These are phyloP conservation scores for Acronicta aceris DNA, from an alignment of 2,888 invertebrate genomes.

Conservation along the genomic window DNA sequence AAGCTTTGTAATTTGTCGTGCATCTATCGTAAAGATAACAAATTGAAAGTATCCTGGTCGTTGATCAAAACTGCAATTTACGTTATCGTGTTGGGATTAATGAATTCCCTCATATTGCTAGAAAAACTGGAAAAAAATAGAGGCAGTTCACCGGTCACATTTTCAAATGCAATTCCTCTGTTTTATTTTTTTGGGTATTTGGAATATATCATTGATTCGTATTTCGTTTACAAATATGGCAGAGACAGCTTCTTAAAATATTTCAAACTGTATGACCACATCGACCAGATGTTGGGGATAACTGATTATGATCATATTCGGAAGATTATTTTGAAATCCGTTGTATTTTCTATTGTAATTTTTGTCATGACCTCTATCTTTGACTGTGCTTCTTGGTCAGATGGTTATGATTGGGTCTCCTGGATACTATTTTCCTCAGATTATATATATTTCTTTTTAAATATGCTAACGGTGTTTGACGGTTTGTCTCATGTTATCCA, in stretches of 20 bases:
- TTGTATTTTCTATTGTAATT: constrained; percentile 13
- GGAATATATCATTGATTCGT: constrained; percentile 52
- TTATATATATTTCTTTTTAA: constrained; percentile 54
- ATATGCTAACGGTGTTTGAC: constrained; percentile 46
- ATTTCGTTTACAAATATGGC: constrained; percentile 48
- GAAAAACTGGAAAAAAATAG: constrained; percentile 21
- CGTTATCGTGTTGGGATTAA: no score
- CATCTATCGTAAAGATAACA: constrained; percentile 13
- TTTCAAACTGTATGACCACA: constrained; percentile 40
- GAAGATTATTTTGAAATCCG: constrained; percentile 20
- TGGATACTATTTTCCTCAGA: constrained; percentile 42
- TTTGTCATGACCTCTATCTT: constrained; percentile 6
- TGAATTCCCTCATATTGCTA: constrained; percentile 28
- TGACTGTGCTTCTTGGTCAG: constrained; percentile 41
- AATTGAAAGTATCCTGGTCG: constrained; percentile 25
- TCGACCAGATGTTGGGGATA: constrained; percentile 53
- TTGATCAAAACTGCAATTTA: constrained; percentile 14
- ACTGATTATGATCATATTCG: constrained; percentile 47
- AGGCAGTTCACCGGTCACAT: constrained; percentile 18
- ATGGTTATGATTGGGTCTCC: constrained; percentile 13
- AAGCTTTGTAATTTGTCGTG: constrained; percentile 36
- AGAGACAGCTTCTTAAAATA: constrained; percentile 45
- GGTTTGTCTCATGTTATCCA: constrained; percentile 51
- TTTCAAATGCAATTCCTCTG: constrained; percentile 41
- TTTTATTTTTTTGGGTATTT: constrained; percentile 43